Conservation (phyloP, 2,113 vertebrate genomes). For the Anarrhichthys ocellatus region DNA sequence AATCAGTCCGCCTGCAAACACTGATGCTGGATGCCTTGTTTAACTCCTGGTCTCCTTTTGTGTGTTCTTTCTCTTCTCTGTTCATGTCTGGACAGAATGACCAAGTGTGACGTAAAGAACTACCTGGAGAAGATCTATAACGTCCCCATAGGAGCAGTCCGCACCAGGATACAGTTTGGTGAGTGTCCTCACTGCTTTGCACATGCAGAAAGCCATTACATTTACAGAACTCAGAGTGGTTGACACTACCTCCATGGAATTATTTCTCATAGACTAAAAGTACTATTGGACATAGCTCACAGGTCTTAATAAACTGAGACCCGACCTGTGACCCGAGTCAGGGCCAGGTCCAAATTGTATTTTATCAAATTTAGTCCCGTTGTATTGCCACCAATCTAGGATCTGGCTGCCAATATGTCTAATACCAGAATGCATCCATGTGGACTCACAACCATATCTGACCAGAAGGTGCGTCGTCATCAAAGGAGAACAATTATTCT, state of each 20-base stretch:
- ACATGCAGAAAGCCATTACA: slow-evolving; percentile 3
- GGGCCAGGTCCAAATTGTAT: background rate
- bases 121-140: slow-evolving; percentile 94
- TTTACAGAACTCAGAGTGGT: slow-evolving; percentile 21
- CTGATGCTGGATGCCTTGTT: slow-evolving; percentile 28
- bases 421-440: background rate
- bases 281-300: background rate
- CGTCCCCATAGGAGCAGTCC: slow-evolving; percentile 88
- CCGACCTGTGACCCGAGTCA: background rate
- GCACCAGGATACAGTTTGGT: slow-evolving; percentile 95
- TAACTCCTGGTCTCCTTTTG: slow-evolving; percentile 30
- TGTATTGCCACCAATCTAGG: too few species aligned
- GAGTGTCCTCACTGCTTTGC: slow-evolving; percentile 68
- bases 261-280: background rate
- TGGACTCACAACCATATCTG: background rate
- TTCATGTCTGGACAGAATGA: slow-evolving; percentile 88
- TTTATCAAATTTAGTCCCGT: too few species aligned
- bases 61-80: slow-evolving; percentile 17
- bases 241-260: slow-evolving; percentile 3
- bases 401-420: too few species aligned
- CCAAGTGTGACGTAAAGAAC: slow-evolving; percentile 91
- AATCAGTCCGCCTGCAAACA: slow-evolving; percentile 8
- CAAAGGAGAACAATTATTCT: background rate
- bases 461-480: background rate
- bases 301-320: background rate